Conservation (phyloP, 1,140 invertebrate species). For the Steinernema feltiae region DNA sequence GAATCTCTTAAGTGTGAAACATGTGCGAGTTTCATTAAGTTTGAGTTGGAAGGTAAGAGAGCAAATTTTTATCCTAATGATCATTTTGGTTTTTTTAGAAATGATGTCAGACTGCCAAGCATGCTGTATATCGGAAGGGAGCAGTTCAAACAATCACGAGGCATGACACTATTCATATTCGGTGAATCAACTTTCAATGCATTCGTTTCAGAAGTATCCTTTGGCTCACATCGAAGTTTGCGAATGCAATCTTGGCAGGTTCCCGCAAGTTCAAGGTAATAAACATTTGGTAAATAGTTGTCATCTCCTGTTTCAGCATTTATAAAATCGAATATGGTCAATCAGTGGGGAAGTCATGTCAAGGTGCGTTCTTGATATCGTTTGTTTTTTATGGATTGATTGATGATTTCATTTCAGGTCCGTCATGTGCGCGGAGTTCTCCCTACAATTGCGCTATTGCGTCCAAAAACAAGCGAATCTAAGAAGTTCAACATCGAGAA, state of each 20-base stretch:
- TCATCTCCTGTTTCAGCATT: conserved; percentile 44
- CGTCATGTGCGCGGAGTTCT: conserved; percentile 50
- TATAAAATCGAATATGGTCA: conserved; percentile 49
- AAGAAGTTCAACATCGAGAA: conserved; percentile 53
- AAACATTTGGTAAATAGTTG: background rate
- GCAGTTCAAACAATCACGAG: conserved; percentile 40
- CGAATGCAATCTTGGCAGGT: conserved; percentile 54
- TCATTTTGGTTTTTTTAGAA: background rate
- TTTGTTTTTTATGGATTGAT: no score
- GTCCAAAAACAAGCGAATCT: conserved; percentile 44
- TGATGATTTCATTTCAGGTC: no score
- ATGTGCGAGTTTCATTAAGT: background rate
- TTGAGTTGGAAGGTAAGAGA: background rate
- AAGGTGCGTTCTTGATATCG: no score
- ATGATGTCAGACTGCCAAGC: conserved; percentile 44
- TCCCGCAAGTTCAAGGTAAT: conserved; percentile 53
- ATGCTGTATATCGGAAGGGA: conserved; percentile 48
- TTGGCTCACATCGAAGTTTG: conserved; percentile 50
- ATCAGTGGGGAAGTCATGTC: conserved; percentile 51
- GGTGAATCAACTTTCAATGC: background rate
- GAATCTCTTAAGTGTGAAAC: conserved; percentile 38
- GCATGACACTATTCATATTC: conserved; percentile 20
- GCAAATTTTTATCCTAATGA: background rate
- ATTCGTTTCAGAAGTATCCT: conserved; percentile 48
- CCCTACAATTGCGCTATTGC: conserved; percentile 52